A percentile compares a stretch with the other conserved stretches of the same genome.
phyloP scores from a whole-genome alignment of 2,797 vertebrate species.

The Nothura maculosa region DNA sequence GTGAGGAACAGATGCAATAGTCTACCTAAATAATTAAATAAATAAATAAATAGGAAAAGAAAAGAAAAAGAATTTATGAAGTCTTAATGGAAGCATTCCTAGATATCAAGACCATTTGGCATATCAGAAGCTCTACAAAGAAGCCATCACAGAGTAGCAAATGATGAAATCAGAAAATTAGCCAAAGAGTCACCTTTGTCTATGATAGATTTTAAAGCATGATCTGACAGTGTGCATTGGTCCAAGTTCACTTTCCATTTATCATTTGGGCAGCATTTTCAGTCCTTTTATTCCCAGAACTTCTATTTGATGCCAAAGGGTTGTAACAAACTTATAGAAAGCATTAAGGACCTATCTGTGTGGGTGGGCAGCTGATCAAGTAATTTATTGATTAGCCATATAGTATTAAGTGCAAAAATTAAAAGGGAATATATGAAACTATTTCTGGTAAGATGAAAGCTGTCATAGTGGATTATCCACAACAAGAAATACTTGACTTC shows the following conservation, averaged over 20 bases:
- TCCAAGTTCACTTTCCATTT: not conserved
- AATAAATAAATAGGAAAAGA: too few relatives aligned
- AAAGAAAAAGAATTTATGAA: not conserved
- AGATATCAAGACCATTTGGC: not conserved
- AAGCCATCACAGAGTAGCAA: not conserved
- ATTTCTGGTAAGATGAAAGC: conserved; percentile 43
- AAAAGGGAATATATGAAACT: conserved; percentile 28
- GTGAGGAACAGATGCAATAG: not conserved
- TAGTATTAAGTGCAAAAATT: conserved; percentile 32
- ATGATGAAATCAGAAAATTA: not conserved
- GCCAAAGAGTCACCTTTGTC: not conserved
- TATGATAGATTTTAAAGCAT: not conserved
- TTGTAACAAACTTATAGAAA: conserved; percentile 22
- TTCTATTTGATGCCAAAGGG: conserved; percentile 28
- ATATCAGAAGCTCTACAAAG: not conserved
- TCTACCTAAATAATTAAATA: not conserved
- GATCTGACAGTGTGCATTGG: not conserved
- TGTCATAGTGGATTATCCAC: conserved; percentile 6
- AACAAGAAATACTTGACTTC: conserved; percentile 46
- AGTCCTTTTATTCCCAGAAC: conserved; percentile 52
- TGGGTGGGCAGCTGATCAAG: conserved; percentile 29
- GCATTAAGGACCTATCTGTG: not conserved
- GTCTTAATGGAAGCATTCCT: not conserved
- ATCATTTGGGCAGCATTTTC: not conserved
- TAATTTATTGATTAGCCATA: conserved; percentile 55